Evolutionary conservation across 1,140 invertebrate species (phyloP).

Genomic region (Panagrolaimus sp.): DNA sequence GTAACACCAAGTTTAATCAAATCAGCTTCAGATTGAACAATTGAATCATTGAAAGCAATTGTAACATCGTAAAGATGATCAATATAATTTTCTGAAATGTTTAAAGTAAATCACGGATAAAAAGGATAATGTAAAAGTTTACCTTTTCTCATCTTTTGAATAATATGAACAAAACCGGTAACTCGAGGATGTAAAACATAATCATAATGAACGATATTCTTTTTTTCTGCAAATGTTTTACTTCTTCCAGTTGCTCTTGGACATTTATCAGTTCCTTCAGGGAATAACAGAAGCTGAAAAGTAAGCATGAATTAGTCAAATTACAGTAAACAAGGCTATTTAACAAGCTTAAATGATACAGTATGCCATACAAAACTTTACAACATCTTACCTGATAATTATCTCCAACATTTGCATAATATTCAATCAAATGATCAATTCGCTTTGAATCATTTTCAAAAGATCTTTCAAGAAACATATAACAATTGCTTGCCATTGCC

Average conservation of each 20-base stretch:
- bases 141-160: slow-evolving; percentile 68
- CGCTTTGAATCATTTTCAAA: slow-evolving; percentile 73
- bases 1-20: slow-evolving; percentile 63
- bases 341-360: no score
- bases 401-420: slow-evolving; percentile 68
- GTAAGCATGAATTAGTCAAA: no score
- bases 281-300: slow-evolving; percentile 71
- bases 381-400: slow-evolving; percentile 62
- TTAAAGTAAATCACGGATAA: no score
- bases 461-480: slow-evolving; percentile 74
- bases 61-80: slow-evolving; percentile 75
- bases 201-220: slow-evolving; percentile 69
- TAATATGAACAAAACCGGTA: slow-evolving; percentile 74
- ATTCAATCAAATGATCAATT: slow-evolving; percentile 70
- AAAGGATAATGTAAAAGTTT: slow-evolving; percentile 26
- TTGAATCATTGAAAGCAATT: slow-evolving; percentile 69
- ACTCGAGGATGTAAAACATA: slow-evolving; percentile 78
- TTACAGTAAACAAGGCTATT: no score
- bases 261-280: slow-evolving; percentile 80
- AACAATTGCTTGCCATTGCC: slow-evolving; percentile 78
- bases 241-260: slow-evolving; percentile 70
- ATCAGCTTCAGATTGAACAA: slow-evolving; percentile 71
- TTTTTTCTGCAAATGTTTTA: slow-evolving; percentile 70
- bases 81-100: slow-evolving; percentile 64
- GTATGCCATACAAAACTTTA: no score